A percentile compares a stretch with the other conserved stretches of the same genome.
Evolutionary conservation across 2,113 vertebrate genomes (phyloP).

Genomic region (Macaca fascicularis): T2T-MFA8v1.1 NC_088384.1:18186501-18187000

Average conservation of each 20-base stretch:
- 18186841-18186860: conserved; percentile 75
- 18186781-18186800: conserved; percentile 75
- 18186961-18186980: background rate
- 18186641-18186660: background rate
- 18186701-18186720: conserved; percentile 47
- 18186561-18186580: background rate
- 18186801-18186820: conserved; percentile 72
- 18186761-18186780: conserved; percentile 78
- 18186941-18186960: rapidly evolving
- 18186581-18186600: background rate
- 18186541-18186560: background rate
- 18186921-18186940: background rate
- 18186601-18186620: background rate
- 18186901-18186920: conserved; percentile 25
- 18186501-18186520: background rate
- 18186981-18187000: background rate
- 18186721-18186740: conserved; percentile 58
- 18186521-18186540: background rate
- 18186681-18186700: background rate
- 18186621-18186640: background rate
- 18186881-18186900: conserved; percentile 40
- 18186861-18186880: conserved; percentile 74
- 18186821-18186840: conserved; percentile 78
- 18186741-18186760: conserved; percentile 74
- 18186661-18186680: rapidly evolving